Evolutionary conservation across 2,888 invertebrate species (phyloP).

Genomic region (Meghimatium bilineatum): DNA sequence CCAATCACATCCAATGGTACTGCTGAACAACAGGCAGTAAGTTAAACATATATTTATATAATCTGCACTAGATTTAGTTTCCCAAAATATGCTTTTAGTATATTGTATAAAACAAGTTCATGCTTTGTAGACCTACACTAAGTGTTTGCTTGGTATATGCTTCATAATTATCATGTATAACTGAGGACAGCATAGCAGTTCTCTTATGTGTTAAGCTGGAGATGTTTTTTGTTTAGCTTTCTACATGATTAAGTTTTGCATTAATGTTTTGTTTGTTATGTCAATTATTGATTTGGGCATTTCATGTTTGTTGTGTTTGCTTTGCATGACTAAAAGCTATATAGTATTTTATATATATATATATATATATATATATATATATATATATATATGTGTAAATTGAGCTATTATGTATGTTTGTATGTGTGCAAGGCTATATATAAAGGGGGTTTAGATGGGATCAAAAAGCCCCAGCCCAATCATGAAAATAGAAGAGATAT

Average conservation of each 20-base stretch:
- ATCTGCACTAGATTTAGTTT: neutral
- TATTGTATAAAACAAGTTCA: neutral
- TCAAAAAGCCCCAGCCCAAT: no score
- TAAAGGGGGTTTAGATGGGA: no score
- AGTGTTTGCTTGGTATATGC: neutral
- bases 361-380: no score
- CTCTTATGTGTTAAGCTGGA: neutral
- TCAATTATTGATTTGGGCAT: neutral
- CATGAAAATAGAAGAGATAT: no score
- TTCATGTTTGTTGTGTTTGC: neutral
- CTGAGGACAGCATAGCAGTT: neutral
- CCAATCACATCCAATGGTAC: conserved; percentile 79
- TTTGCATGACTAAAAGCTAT: neutral
- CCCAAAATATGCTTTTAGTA: neutral
- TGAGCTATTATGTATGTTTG: no score
- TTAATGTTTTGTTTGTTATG: neutral
- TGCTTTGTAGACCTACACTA: neutral
- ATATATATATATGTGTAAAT: no score
- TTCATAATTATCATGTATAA: neutral
- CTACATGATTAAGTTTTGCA: neutral
- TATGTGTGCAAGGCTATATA: no score
- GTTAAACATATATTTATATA: conserved; percentile 57
- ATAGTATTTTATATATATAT: neutral
- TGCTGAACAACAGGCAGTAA: conserved; percentile 81
- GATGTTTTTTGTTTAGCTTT: neutral